Conservation (phyloP, 2,113 vertebrate genomes). For the Rissa tridactyla region DNA sequence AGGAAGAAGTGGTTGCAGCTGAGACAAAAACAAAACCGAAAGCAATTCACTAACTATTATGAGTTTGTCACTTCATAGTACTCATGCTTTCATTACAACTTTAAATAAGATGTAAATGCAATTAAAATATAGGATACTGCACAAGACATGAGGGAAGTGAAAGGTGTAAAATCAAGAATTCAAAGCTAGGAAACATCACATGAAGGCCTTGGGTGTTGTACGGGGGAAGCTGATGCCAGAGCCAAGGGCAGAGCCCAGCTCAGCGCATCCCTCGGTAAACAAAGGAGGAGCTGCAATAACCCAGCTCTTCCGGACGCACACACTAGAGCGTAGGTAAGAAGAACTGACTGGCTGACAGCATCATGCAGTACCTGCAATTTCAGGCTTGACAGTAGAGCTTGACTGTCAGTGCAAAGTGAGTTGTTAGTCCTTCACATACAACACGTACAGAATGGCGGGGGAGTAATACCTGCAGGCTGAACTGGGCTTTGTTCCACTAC, state of each 20-base stretch:
- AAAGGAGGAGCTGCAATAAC: neutral
- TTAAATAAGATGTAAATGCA: neutral
- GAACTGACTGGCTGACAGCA: neutral
- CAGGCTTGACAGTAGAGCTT: neutral
- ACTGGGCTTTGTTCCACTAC: neutral
- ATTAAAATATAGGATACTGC: neutral
- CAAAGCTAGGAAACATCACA: neutral
- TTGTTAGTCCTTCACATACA: neutral
- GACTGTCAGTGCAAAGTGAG: neutral
- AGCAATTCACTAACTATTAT: neutral
- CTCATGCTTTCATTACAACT: neutral
- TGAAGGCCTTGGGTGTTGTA: neutral
- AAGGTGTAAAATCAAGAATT: neutral
- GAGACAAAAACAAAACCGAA: neutral
- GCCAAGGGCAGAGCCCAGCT: neutral
- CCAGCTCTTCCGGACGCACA: neutral
- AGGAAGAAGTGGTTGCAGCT: neutral
- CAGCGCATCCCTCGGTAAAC: neutral
- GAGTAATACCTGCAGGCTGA: neutral
- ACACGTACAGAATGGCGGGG: neutral
- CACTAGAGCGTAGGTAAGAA: neutral
- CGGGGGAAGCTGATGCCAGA: neutral
- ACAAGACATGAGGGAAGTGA: neutral
- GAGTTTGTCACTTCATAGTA: neutral
- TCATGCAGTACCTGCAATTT: neutral